Percentiles rank a stretch among this genome's conserved stretches.
Conservation (phyloP, 2,797 vertebrate species). For the Syndactyla subalaris region DNA sequence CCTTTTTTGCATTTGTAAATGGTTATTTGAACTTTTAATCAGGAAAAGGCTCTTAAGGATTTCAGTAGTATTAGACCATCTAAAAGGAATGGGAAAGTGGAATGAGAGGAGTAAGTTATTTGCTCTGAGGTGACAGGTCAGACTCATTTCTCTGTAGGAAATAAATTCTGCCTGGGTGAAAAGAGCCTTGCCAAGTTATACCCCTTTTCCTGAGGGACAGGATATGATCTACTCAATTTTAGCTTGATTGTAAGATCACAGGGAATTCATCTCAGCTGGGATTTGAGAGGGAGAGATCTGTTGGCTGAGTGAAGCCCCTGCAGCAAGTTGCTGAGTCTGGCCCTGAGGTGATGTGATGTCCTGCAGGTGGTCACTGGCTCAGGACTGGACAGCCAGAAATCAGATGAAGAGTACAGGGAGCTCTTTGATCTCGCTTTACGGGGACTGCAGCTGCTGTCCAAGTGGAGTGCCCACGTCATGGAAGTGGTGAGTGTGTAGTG, state of each 20-base stretch:
- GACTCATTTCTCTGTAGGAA: not conserved
- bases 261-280: not conserved
- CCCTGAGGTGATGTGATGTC: not conserved
- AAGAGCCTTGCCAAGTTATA: not conserved
- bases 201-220: not conserved
- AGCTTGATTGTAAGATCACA: not conserved
- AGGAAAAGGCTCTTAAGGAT: not conserved
- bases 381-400: conserved; percentile 98
- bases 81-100: not conserved
- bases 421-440: conserved; percentile 94
- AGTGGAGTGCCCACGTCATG: conserved; percentile 99
- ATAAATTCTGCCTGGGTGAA: not conserved
- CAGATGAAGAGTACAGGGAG: conserved; percentile 96
- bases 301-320: not conserved
- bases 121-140: not conserved
- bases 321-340: not conserved
- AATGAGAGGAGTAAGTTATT: not conserved
- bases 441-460: conserved; percentile 95
- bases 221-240: not conserved
- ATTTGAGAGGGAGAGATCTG: not conserved
- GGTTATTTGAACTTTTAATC: not conserved
- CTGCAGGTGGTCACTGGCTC: conserved; percentile 95
- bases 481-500: conserved; percentile 87
- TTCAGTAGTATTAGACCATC: not conserved
- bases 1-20: not conserved